Base-by-base conservation (phyloP, 2,797 vertebrate species). In the Threskiornis aethiopicus region DNA sequence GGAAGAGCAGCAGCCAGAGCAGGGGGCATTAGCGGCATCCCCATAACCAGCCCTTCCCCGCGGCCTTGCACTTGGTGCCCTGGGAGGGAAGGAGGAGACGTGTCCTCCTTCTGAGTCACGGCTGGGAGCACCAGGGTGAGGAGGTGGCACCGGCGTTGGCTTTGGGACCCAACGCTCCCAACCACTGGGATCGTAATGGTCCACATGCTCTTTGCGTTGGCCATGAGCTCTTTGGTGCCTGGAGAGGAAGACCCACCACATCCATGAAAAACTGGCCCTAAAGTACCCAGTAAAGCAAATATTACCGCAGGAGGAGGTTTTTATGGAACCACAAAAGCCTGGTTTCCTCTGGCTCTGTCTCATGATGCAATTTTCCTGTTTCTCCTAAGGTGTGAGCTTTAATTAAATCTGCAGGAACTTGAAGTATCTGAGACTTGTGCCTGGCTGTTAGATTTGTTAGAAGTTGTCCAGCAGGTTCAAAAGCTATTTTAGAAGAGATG, bases 61-160 rank as follows among this genome's bases (percentile, higher is more conserved):
- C 18, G 24, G 46, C 54, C 71, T 65, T 19, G 58, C 57, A 55
- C 57, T 54, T 51, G 8, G 44, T 37, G 81, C 8, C 20, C 37
- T 26, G 49, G 29, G 25, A 94, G 16, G 28, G 73, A 51, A 84
- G 80, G 37, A 73, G 24, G 77, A 90, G 52, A 46, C 0, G 1
- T 26, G 81, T 75, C 16, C 58, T 41, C 52, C 67, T 49, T 24
- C 57, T 5, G 14, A 49, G 58, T 5, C 52, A 14, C 2, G 24
- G 19, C 44, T 31, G 78, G 44, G 25, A 75, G 51, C 62, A 89
- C 0, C 0, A 61, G 22, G 17, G 66, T 51, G 80, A 75, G 0
- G 4, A 76, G 66, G 49, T 49, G 81, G 6, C 71, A 47, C 31
- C 0, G 0, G 6, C 0, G 0, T 4, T 58, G 72, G 20, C 2